Evolutionary conservation across 23 tunicate species (phyloP), one percentile per base, ranked within the genome.

Genomic region (Halocynthia roretzi): DNA sequence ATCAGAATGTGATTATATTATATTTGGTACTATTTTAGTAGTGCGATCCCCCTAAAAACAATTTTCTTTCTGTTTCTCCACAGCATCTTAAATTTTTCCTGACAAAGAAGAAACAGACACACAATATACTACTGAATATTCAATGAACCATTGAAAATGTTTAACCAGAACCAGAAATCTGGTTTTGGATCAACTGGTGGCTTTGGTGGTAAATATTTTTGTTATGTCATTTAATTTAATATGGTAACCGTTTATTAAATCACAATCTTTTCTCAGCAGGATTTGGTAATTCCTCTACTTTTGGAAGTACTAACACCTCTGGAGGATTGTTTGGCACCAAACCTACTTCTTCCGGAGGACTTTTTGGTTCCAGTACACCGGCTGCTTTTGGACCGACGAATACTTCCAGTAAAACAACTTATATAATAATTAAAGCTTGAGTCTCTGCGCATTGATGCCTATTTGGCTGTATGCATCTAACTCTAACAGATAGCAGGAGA

Each of bases 321-420:
- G 84, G 87, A 18, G 83, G 84, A 12, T 82, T 87, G 74, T 88
- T 88, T 73, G 95, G 95, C 15, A 81, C 76, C 75, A 88, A 88
- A 73, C 19, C 95, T 5, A 72, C 60, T 54, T 73, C 40, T 23
- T 71, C 76, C 10, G 61, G 52, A 22, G 62, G 62, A 21, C 15
- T 71, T 15, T 53, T 81, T 6, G 75, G 63, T 7, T 5, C 71
- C 48, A 77, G 71, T 40, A 77, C 71, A 10, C 71, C 71, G 8
- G 64, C 17, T 60, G 71, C 71, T 8, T 62, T 77, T 61, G 71
- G 71, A 9, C 55, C 81, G 6, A 77, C 74, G 2, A 62, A 77
- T 53, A 65, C 23, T 64, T 8, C 6, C 8, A 57, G 14, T 53
- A 71, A 49, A 12, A 17, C 52, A 0, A 10, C 15, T 44, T 6